Evolutionary conservation across 2,113 vertebrate species (phyloP).

Genomic region (Tiliqua scincoides): DNA sequence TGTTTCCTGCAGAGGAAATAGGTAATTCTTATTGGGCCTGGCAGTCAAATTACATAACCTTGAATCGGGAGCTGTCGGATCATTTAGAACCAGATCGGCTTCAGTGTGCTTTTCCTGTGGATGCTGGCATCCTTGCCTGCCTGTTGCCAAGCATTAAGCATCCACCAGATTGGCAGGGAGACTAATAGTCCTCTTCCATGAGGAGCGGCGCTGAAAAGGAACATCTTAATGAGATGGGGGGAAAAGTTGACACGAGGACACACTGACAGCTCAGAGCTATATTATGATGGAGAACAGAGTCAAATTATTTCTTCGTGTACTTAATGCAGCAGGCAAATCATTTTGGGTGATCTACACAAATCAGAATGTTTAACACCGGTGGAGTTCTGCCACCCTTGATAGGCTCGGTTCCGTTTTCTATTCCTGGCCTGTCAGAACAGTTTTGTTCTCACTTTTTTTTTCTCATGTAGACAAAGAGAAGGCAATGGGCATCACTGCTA

Average conservation of each 20-base stretch:
- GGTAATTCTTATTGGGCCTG: constrained; percentile 62
- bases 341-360: neutral
- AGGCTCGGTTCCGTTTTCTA: neutral
- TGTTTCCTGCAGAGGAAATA: constrained; percentile 41
- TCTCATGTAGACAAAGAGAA: neutral
- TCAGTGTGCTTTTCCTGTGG: neutral
- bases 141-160: neutral
- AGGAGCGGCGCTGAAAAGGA: constrained; percentile 10
- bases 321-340: neutral
- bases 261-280: neutral
- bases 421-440: neutral
- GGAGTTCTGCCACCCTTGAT: neutral
- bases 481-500: neutral
- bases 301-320: neutral
- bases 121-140: constrained; percentile 12
- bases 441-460: neutral
- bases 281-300: constrained; percentile 8
- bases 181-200: neutral
- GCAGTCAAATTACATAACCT: constrained; percentile 36
- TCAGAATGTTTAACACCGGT: neutral
- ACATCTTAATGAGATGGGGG: constrained; percentile 38
- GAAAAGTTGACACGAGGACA: constrained; percentile 33
- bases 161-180: neutral
- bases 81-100: constrained; percentile 47
- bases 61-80: constrained; percentile 64